Evolutionary conservation across 2,797 vertebrate species (phyloP), one percentile per base, ranked within the genome.

Genomic region (Xiphophorus birchmanni): DNA sequence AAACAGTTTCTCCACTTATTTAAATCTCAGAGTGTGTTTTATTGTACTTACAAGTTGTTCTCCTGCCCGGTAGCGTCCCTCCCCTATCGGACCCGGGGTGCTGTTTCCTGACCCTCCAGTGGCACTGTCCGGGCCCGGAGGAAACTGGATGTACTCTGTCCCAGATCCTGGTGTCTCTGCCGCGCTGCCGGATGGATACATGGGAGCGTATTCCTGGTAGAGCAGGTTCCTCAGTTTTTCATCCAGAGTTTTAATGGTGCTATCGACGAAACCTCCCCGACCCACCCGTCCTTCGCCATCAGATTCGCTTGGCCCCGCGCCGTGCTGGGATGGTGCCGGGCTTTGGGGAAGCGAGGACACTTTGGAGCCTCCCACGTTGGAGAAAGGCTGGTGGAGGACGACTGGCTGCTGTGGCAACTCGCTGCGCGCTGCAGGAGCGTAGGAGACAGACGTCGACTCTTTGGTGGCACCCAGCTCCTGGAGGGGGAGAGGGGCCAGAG

Each of bases 191-290:
- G 96, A 94, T 7, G 96, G 95, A 84, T 96, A 95, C 95, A 96
- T 96, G 32, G 96, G 96, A 4, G 94, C 95, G 15, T 96, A 96
- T 76, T 97, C 99, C 94, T 99, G 99, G 91, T 99, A 99, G 2
- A 99, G 96, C 78, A 99, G 89, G 80, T 98, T 99, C 82, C 98
- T 96, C 48, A 99, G 89, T 85, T 99, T 99, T 94, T 99, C 99
- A 12, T 99, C 99, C 2, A 99, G 94, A 47, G 97, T 98, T 94
- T 99, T 99, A 73, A 99, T 99, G 0, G 98, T 99, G 93, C 96
- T 98, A 93, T 99, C 98, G 23, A 98, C 97, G 0, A 99, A 99
- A 86, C 97, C 97, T n/a, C 97, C 96, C 6, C 97, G 93, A 18
- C 84, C 89, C 15, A 94, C 96, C 0, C 96, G 96, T 0, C 97